phyloP scores from a whole-genome alignment of 2,797 vertebrate genomes.

The Melanotaenia pygmaea region DNA sequence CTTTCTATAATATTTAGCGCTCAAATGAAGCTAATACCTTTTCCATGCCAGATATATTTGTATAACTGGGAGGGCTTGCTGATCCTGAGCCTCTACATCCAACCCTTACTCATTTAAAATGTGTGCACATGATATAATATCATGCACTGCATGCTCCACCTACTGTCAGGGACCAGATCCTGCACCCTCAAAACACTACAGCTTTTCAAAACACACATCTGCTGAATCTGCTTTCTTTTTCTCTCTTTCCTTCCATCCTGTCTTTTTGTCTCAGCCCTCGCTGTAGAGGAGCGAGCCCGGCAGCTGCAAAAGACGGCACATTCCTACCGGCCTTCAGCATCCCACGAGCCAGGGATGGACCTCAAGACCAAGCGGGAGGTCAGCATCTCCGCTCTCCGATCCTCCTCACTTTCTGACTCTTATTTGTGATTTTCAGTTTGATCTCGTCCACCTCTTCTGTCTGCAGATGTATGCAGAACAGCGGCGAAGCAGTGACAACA shows the following conservation, averaged over 20 bases:
- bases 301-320: constrained; percentile 94
- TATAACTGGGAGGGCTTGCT: neutral
- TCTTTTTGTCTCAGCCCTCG: constrained; percentile 83
- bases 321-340: constrained; percentile 93
- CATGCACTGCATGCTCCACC: constrained; percentile 45
- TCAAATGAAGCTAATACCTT: neutral
- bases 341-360: constrained; percentile 91
- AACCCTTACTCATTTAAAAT: neutral
- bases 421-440: neutral
- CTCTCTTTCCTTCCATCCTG: neutral
- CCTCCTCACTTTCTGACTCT: neutral
- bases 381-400: constrained; percentile 50
- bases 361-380: constrained; percentile 92
- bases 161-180: constrained; percentile 51
- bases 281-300: constrained; percentile 92
- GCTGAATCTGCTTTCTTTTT: neutral
- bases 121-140: neutral
- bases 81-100: neutral
- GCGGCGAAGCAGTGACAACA: constrained; percentile 95
- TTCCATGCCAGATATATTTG: neutral
- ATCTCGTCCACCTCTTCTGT: neutral
- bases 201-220: neutral
- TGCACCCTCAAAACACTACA: constrained; percentile 26
- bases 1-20: neutral
- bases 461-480: constrained; percentile 89